Percentiles rank a stretch among this genome's conserved stretches.
These are phyloP conservation scores for Naja naja DNA, from an alignment of 2,113 vertebrate genomes.

Conservation along the genomic window DNA sequence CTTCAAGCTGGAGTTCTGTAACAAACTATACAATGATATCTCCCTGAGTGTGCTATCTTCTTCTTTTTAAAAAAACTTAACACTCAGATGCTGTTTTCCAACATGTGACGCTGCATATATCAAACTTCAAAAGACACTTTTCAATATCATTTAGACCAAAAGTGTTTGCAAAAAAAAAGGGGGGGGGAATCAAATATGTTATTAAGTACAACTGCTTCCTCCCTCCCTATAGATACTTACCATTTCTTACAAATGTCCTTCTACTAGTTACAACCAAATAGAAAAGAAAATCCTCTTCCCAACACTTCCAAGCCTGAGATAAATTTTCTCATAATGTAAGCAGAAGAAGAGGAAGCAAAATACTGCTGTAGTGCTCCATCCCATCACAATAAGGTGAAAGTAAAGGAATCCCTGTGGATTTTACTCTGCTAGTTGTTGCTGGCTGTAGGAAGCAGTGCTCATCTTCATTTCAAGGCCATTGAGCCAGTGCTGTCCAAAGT, in stretches of 20 bases:
- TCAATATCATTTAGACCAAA: neutral
- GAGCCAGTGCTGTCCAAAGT: neutral
- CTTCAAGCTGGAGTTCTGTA: neutral
- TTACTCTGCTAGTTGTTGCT: neutral
- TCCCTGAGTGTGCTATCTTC: neutral
- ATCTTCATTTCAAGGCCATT: neutral
- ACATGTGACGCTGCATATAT: neutral
- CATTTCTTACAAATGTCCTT: neutral
- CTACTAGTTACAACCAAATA: neutral
- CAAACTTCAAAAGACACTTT: neutral
- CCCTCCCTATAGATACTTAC: neutral
- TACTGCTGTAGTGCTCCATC: neutral
- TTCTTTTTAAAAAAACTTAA: neutral
- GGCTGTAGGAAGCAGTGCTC: neutral
- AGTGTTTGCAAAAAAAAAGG: neutral
- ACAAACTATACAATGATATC: neutral
- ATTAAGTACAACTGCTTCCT: neutral
- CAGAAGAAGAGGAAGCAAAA: neutral
- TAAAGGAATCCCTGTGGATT: neutral
- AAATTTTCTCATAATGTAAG: neutral
- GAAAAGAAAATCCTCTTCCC: neutral
- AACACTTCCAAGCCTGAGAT: neutral
- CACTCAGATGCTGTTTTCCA: neutral
- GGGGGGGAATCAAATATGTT: neutral
- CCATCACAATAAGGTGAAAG: neutral